Evolutionary conservation across 2,797 vertebrate species (phyloP), one percentile per base, ranked within the genome.

Genomic region (Muscicapa comitata): DNA sequence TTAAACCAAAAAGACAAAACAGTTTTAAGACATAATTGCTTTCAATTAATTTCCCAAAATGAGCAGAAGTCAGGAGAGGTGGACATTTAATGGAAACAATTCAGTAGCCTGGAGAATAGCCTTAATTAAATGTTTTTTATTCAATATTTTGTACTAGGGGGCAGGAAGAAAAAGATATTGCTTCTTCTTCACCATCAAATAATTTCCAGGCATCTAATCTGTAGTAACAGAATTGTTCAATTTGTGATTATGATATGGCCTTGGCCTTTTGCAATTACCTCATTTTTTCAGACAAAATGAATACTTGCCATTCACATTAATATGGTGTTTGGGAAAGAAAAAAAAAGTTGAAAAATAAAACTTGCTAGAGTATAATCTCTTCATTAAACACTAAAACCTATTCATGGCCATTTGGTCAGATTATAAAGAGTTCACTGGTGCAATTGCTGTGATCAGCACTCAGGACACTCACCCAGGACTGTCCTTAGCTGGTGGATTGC

Each of bases 1-100:
- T 94, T 94, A 93, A 95, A 90, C 73, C 8, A 55, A 93, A 89
- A 88, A 86, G 48, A 83, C 59, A 63, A 74, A 97, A 72, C 15
- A 74, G 20, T 94, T 93, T 38, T 66, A 91, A 92, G 42, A 78
- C 16, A 18, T 92, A 96, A 94, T 90, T 93, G 67, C 47, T 89
- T 97, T 95, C 86, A 93, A 81, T 95, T 96, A 95, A 91, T 95
- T 83, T 95, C 53, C 53, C 47, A 40, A 94, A 95, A 93, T 88
- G 66, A 92, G 58, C 35, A 75, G 63, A 94, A 97, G 86, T 90
- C 81, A 94, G 61, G 28, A 78, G 83, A 91, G 42, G 71, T 92
- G 93, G 63, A 71, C 88, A 71, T 80, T 84, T 92, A 94, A 68
- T 80, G 62, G 75, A 88, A 96, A 72, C 51, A 83, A 79, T 79